A percentile compares a stretch with the other conserved stretches of the same genome.
These are phyloP conservation scores for pig (Sus scrofa) DNA, from an alignment of 2,113 vertebrate species.

Conservation along the genomic window DNA sequence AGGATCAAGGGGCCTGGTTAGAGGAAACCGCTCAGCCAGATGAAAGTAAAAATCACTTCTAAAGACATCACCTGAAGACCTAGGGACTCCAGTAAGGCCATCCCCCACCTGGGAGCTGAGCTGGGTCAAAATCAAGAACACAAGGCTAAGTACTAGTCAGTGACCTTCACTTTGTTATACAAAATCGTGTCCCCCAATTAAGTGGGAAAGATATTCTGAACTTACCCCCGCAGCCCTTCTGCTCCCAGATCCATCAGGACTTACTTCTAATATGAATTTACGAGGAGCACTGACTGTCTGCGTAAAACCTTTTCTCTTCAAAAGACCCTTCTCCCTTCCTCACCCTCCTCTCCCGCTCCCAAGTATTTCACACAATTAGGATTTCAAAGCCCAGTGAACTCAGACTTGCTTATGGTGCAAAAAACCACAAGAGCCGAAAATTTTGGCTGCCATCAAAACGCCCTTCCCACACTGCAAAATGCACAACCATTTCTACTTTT, in stretches of 20 bases:
- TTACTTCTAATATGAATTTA: not conserved
- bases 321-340: not conserved
- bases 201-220: not conserved
- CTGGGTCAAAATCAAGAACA: not conserved
- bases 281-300: not conserved
- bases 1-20: too few relatives aligned
- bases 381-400: not conserved
- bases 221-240: not conserved
- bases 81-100: not conserved
- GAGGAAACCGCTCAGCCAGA: not conserved
- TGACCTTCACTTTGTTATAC: not conserved
- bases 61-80: not conserved
- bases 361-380: not conserved
- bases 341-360: not conserved
- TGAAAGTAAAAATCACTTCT: conserved; percentile 35
- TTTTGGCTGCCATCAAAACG: not conserved
- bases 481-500: not conserved
- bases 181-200: not conserved
- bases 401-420: not conserved
- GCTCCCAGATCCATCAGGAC: not conserved
- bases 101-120: not conserved
- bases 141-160: not conserved
- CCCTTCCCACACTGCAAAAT: not conserved
- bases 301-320: not conserved
- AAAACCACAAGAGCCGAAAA: not conserved